phyloP scores from a whole-genome alignment of 1,140 invertebrate genomes.

The Macrotrachela quadricornifera region DNA sequence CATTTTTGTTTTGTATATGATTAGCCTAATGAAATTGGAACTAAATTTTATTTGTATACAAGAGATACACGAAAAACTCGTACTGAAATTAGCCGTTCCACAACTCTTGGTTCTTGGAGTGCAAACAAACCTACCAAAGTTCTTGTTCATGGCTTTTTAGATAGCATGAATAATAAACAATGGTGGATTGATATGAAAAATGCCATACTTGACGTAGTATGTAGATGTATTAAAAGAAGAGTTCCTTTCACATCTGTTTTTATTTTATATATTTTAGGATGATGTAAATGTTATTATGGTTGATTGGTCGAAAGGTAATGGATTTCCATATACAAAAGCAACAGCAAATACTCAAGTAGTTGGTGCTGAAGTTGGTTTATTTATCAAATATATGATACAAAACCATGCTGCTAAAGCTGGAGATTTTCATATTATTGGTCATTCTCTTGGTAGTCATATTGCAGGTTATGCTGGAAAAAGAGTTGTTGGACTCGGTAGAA shows the following conservation, averaged over 20 bases:
- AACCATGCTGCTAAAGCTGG: constrained; percentile 8
- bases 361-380: constrained; percentile 56
- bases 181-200: constrained; percentile 18
- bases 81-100: neutral
- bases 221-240: constrained; percentile 2
- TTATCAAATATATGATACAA: constrained; percentile 34
- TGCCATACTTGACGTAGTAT: constrained; percentile 12
- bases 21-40: neutral
- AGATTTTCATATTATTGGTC: constrained; percentile 53
- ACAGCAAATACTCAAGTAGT: constrained; percentile 53
- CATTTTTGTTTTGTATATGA: too few relatives aligned
- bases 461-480: constrained; percentile 68
- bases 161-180: constrained; percentile 23
- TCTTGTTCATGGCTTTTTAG: constrained; percentile 68
- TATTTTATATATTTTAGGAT: neutral
- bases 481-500: constrained; percentile 50
- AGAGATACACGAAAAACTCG: neutral
- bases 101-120: constrained; percentile 27
- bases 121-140: constrained; percentile 45
- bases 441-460: constrained; percentile 69
- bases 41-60: constrained; percentile 1
- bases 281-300: constrained; percentile 6
- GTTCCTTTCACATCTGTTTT: neutral
- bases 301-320: constrained; percentile 8
- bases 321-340: constrained; percentile 38